Conservation (phyloP, 2,888 invertebrate genomes). For the Euplexia lucipara region DNA sequence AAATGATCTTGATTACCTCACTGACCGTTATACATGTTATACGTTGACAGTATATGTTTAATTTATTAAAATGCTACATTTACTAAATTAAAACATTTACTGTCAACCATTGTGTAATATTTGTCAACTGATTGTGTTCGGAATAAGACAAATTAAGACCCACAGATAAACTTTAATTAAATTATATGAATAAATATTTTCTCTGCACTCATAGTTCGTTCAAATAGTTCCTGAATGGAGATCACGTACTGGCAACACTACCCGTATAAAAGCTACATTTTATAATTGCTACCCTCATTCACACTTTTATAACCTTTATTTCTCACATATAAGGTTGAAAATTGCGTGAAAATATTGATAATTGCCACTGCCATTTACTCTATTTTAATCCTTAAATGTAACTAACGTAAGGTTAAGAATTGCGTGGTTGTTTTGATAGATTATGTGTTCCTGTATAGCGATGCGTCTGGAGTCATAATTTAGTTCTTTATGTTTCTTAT, state of each 20-base stretch:
- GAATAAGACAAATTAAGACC: neutral
- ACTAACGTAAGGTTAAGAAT: slow-evolving; percentile 21
- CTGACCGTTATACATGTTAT: too few species aligned
- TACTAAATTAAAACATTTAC: neutral
- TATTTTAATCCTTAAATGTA: slow-evolving; percentile 26
- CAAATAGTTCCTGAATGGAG: slow-evolving; percentile 42
- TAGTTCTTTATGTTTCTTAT: slow-evolving; percentile 41
- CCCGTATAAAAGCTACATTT: slow-evolving; percentile 51
- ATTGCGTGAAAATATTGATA: slow-evolving; percentile 27
- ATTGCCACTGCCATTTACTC: slow-evolving; percentile 29
- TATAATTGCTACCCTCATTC: slow-evolving; percentile 47
- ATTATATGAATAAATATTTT: slow-evolving; percentile 10
- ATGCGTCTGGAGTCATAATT: slow-evolving; percentile 40
- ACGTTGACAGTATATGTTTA: too few species aligned
- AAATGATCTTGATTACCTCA: neutral
- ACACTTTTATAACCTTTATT: slow-evolving; percentile 29
- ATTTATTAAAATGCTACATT: too few species aligned
- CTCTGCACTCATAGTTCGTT: slow-evolving; percentile 19
- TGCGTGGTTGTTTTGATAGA: slow-evolving; percentile 10
- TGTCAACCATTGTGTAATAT: neutral
- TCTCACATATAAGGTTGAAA: slow-evolving; percentile 19
- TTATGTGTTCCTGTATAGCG: slow-evolving; percentile 26
- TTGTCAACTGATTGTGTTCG: neutral
- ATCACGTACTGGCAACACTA: slow-evolving; percentile 47
- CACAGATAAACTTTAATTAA: slow-evolving; percentile 15